These are phyloP conservation scores for Acipenser oxyrinchus DNA, from an alignment of 2,797 vertebrate species.

Conservation along the genomic window DNA sequence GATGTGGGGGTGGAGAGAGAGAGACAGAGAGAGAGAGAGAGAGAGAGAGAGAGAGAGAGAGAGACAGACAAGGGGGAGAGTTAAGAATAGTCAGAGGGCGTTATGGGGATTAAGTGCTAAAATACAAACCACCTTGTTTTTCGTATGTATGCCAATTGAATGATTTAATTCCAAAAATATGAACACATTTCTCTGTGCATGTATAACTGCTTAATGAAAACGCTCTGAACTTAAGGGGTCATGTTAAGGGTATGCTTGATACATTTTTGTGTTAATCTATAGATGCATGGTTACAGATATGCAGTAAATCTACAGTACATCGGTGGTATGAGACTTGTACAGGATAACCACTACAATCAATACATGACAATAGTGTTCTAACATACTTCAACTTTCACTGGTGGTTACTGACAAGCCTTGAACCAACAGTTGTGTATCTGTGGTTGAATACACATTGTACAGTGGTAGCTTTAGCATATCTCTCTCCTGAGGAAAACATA, in stretches of 20 bases:
- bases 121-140: constrained; percentile 13
- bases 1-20: too few relatives aligned
- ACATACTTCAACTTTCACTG: too few relatives aligned
- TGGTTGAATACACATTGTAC: too few relatives aligned
- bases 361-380: too few relatives aligned
- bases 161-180: not conserved
- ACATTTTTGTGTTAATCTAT: not conserved
- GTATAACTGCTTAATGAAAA: not conserved
- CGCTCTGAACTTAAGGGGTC: not conserved
- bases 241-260: not conserved
- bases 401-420: too few relatives aligned
- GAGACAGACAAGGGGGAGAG: constrained; percentile 57
- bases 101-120: constrained; percentile 27
- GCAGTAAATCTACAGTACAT: too few relatives aligned
- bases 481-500: too few relatives aligned
- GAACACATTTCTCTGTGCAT: not conserved
- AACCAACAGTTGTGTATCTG: too few relatives aligned
- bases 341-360: too few relatives aligned
- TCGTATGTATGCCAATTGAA: constrained; percentile 4
- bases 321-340: too few relatives aligned
- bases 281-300: too few relatives aligned
- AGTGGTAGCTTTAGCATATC: too few relatives aligned
- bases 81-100: constrained; percentile 25
- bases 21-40: not conserved
- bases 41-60: constrained; percentile 27